Percentiles rank a stretch among this genome's conserved stretches.
phyloP scores from a whole-genome alignment of 2,113 vertebrate species.

The Pleuronectes platessa region DNA sequence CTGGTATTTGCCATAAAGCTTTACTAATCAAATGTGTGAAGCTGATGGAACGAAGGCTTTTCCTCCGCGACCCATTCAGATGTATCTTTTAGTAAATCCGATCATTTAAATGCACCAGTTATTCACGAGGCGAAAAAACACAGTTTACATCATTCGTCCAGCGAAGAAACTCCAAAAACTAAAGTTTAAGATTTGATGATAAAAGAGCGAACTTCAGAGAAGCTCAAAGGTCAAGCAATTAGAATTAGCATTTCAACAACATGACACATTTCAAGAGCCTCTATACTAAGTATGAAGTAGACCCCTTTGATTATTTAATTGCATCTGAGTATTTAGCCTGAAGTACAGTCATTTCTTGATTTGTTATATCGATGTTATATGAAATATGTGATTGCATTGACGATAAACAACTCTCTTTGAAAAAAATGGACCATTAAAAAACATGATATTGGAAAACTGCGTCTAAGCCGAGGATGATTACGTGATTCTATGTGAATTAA shows the following conservation, averaged over 20 bases:
- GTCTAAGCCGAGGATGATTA: not conserved
- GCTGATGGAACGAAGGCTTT: slow-evolving; percentile 9
- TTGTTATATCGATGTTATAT: too few relatives aligned
- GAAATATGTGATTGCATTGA: too few relatives aligned
- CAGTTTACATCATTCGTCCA: not conserved
- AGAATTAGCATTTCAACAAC: too few relatives aligned
- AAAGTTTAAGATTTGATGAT: not conserved
- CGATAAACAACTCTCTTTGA: too few relatives aligned
- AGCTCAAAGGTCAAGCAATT: too few relatives aligned
- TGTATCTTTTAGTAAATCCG: slow-evolving; percentile 20
- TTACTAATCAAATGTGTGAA: slow-evolving; percentile 46
- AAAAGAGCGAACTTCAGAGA: not conserved
- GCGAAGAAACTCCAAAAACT: not conserved
- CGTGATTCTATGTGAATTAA: not conserved
- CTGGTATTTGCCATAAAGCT: slow-evolving; percentile 40
- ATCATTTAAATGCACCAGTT: slow-evolving; percentile 9
- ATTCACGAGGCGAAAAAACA: not conserved
- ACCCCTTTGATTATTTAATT: too few relatives aligned
- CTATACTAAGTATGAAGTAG: too few relatives aligned
- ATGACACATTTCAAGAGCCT: too few relatives aligned
- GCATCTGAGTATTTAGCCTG: too few relatives aligned
- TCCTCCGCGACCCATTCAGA: slow-evolving; percentile 36
- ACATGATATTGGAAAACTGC: too few relatives aligned
- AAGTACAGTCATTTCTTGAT: too few relatives aligned
- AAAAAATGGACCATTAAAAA: too few relatives aligned